phyloP scores from a whole-genome alignment of 2,888 invertebrate genomes.

The Agrochola litura region DNA sequence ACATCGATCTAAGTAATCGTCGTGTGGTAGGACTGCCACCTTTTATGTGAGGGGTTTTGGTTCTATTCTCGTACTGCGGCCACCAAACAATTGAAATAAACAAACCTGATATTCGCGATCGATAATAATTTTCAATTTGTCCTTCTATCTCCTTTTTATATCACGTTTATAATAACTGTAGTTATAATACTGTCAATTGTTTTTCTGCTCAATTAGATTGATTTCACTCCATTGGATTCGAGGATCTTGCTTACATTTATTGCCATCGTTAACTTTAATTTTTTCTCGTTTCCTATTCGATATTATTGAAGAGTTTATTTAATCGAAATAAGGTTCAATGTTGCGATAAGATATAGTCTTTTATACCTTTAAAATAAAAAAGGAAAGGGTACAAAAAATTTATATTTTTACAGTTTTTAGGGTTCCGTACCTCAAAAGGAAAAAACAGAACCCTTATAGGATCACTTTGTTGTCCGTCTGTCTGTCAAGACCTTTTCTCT shows the following conservation, averaged over 20 bases:
- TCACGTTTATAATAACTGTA: not conserved
- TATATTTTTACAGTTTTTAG: no score
- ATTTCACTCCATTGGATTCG: not conserved
- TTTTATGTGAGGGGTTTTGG: no score
- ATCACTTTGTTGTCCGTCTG: no score
- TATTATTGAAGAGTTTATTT: not conserved
- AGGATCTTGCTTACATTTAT: not conserved
- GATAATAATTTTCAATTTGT: not conserved
- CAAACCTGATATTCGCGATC: not conserved
- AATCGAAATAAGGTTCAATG: not conserved
- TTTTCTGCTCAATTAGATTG: conserved; percentile 6
- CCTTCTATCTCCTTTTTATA: not conserved
- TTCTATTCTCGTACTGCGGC: no score
- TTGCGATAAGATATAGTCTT: not conserved
- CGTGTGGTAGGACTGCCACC: no score
- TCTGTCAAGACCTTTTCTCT: no score
- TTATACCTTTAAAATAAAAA: not conserved
- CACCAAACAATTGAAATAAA: no score
- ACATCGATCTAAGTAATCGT: no score
- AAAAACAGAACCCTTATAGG: no score
- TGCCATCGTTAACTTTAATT: not conserved
- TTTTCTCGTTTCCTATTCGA: not conserved
- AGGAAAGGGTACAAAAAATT: not conserved
- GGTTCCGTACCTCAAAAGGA: no score
- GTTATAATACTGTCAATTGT: not conserved